Evolutionary conservation across 2,888 invertebrate species (phyloP).

Genomic region (Eupithecia insigniata): DNA sequence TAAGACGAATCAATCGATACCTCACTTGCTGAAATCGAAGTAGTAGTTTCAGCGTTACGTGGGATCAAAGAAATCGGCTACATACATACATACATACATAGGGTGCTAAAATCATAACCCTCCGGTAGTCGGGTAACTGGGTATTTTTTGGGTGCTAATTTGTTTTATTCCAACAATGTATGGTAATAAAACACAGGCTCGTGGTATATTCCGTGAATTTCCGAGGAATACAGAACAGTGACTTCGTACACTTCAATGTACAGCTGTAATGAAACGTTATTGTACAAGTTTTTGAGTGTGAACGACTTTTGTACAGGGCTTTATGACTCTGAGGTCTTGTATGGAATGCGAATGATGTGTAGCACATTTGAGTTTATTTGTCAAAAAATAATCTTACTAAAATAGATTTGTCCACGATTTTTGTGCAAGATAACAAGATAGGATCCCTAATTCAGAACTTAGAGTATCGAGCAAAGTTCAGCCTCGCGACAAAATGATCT

Average conservation of each 20-base stretch:
- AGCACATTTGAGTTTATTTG: neutral
- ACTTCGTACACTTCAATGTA: constrained; percentile 33
- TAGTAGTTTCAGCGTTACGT: too few species aligned
- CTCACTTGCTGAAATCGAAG: too few species aligned
- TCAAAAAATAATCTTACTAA: neutral
- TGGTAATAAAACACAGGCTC: constrained; percentile 14
- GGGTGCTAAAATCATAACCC: too few species aligned
- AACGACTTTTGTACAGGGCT: constrained; percentile 34
- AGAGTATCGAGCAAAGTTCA: too few species aligned
- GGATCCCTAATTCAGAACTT: too few species aligned
- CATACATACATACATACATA: too few species aligned
- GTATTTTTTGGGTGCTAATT: neutral
- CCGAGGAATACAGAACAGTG: constrained; percentile 26
- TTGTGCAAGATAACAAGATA: neutral
- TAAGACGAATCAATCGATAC: too few species aligned
- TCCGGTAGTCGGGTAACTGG: too few species aligned
- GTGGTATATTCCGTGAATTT: constrained; percentile 8
- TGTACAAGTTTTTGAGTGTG: constrained; percentile 43
- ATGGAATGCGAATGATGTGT: constrained; percentile 11
- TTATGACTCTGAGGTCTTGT: constrained; percentile 15
- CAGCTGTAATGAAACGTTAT: constrained; percentile 45
- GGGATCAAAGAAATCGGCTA: too few species aligned
- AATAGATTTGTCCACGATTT: neutral
- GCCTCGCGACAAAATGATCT: too few species aligned
- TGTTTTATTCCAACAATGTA: neutral